Evolutionary conservation across 2,797 vertebrate species (phyloP).

Genomic region (Brachymystax lenok): DNA sequence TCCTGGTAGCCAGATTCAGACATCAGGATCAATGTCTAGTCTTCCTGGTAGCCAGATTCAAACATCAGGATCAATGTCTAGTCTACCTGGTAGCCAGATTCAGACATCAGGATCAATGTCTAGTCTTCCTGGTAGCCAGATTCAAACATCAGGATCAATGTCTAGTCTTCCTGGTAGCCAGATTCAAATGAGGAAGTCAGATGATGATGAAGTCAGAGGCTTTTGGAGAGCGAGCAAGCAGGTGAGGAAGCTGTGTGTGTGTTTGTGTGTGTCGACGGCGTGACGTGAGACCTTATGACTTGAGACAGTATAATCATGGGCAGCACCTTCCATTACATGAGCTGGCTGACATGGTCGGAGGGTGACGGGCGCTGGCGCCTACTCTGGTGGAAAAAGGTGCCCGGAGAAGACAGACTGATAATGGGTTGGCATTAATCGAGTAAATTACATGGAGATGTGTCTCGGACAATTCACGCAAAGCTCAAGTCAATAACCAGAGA

Average conservation of each 20-base stretch:
- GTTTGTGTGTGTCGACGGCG: constrained; percentile 19
- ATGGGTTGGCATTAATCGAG: constrained; percentile 74
- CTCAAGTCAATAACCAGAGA: constrained; percentile 65
- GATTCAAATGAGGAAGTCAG: constrained; percentile 26
- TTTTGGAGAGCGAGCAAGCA: neutral
- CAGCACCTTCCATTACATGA: constrained; percentile 72
- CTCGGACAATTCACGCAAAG: constrained; percentile 65
- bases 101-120: too few species aligned
- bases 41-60: too few species aligned
- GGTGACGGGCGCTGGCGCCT: constrained; percentile 64
- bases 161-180: constrained; percentile 19
- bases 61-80: too few species aligned
- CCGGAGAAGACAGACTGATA: constrained; percentile 60
- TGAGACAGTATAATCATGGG: constrained; percentile 77
- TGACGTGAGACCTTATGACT: constrained; percentile 68
- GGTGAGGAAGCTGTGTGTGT: neutral
- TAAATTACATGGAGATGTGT: constrained; percentile 71
- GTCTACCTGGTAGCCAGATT: too few species aligned
- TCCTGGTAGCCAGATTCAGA: too few species aligned
- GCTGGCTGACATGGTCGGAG: constrained; percentile 69
- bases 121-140: too few species aligned
- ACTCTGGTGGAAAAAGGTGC: constrained; percentile 37
- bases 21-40: too few species aligned
- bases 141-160: constrained; percentile 7
- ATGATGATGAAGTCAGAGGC: constrained; percentile 25